phyloP scores from a whole-genome alignment of 2,888 invertebrate species.

The Ennomos quercinarius region DNA sequence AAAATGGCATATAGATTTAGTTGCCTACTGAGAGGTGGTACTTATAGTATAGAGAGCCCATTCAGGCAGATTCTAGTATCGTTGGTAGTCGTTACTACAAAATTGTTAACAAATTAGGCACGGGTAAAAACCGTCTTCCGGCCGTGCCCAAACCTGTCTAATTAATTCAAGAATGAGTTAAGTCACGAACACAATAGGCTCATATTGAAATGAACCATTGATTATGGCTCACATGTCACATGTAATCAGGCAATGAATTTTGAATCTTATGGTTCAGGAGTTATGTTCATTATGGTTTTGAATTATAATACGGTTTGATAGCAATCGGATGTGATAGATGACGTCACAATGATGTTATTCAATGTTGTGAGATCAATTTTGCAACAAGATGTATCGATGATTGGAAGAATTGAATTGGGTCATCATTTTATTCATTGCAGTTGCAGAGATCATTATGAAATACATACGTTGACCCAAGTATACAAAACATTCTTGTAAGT shows the following conservation, averaged over 20 bases:
- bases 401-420: background rate
- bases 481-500: too few relatives aligned
- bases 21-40: too few relatives aligned
- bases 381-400: slow-evolving; percentile 1
- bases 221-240: background rate
- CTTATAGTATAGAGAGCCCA: too few relatives aligned
- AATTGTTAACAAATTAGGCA: slow-evolving; percentile 14
- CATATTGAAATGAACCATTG: slow-evolving; percentile 9
- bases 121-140: slow-evolving; percentile 22
- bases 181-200: slow-evolving; percentile 15
- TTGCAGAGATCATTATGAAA: too few relatives aligned
- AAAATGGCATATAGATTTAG: too few relatives aligned
- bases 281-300: background rate
- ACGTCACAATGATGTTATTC: slow-evolving; percentile 17
- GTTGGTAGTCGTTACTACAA: too few relatives aligned
- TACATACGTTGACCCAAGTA: too few relatives aligned
- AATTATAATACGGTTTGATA: background rate
- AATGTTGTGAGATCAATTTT: slow-evolving; percentile 7
- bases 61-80: too few relatives aligned
- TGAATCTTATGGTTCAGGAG: too few relatives aligned
- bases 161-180: slow-evolving; percentile 14
- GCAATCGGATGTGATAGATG: slow-evolving; percentile 7
- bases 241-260: too few relatives aligned
- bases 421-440: too few relatives aligned
- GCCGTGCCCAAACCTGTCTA: slow-evolving; percentile 16